Evolutionary conservation across 2,113 vertebrate genomes (phyloP), one percentile per base, ranked within the genome.

Genomic region (Redunca redunca): DNA sequence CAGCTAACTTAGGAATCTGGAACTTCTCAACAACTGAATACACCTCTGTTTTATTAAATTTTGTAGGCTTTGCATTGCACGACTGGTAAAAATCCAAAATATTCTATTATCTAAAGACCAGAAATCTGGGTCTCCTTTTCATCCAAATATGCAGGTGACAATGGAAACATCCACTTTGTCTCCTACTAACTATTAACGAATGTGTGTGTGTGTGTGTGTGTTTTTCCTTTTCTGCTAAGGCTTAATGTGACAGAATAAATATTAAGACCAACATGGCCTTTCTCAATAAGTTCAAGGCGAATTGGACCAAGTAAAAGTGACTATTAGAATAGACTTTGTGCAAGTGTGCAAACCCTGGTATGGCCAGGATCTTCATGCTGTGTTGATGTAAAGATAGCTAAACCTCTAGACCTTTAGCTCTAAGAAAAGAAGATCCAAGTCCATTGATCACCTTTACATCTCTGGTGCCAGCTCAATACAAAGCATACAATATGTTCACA

Each of bases 241-340:
- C 87, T 88, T 87, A 77, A 88, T 43, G 19, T 23, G 48, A 43
- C 7, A 87, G 40, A 78, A 74, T 86, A 97, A 83, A 86, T 91
- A 90, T 60, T 52, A 86, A 92, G 40, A 88, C 30, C n/a, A 86
- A 52, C 1, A 1, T 95, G 67, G 7, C 7, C 15, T 85, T 95
- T 95, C 60, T 92, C 85, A n/a, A 10, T 96, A 92, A 91, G 40
- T 91, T 77, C 74, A 88, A 91, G 52, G 46, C 26, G 87, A 87
- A 86, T 0, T 91, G 81, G 12, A 19, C 8, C 52, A 90, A 90
- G 30, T 88, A 36, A 85, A 95, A 96, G 19, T 11, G 25, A 90
- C 88, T 36, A 1, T 88, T 46, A 62, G 71, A 87, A 91, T 5
- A 86, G 55, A 46, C n/a, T 55, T 25, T 21, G 86, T n/a, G 3